Conservation (phyloP, 2,113 vertebrate genomes). For the Erythrocercus mccallii region DNA sequence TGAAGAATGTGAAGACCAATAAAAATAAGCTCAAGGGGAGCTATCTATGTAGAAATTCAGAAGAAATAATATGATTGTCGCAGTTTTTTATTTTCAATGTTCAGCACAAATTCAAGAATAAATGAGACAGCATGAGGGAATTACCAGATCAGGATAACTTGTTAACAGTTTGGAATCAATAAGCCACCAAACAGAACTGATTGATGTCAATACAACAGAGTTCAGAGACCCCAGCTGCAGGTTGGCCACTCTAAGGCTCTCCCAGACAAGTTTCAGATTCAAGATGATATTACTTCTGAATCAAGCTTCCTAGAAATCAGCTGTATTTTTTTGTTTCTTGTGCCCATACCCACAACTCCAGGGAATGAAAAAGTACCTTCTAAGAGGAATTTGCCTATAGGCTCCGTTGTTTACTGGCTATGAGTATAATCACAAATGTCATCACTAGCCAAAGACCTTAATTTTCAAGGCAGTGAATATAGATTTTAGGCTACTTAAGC, state of each 20-base stretch:
- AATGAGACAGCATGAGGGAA: background rate
- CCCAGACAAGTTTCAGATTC: background rate
- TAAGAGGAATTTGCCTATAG: background rate
- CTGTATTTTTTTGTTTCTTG: background rate
- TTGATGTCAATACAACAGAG: background rate
- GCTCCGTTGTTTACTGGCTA: background rate
- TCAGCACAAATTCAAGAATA: background rate
- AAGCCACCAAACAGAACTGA: background rate
- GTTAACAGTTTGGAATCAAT: background rate
- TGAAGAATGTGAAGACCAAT: background rate
- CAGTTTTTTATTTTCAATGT: background rate
- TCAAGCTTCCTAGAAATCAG: background rate
- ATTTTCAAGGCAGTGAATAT: background rate
- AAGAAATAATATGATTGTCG: background rate
- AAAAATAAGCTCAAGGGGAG: background rate
- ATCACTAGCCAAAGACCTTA: background rate
- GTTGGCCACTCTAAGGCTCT: background rate
- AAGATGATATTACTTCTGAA: background rate
- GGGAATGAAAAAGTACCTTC: background rate
- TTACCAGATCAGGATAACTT: background rate
- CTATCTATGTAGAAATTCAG: background rate
- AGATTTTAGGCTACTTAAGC: background rate
- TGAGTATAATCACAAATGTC: background rate
- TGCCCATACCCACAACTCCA: background rate
- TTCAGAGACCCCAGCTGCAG: background rate